Evolutionary conservation across 2,797 vertebrate species (phyloP).

Genomic region (Mus spretus): DNA sequence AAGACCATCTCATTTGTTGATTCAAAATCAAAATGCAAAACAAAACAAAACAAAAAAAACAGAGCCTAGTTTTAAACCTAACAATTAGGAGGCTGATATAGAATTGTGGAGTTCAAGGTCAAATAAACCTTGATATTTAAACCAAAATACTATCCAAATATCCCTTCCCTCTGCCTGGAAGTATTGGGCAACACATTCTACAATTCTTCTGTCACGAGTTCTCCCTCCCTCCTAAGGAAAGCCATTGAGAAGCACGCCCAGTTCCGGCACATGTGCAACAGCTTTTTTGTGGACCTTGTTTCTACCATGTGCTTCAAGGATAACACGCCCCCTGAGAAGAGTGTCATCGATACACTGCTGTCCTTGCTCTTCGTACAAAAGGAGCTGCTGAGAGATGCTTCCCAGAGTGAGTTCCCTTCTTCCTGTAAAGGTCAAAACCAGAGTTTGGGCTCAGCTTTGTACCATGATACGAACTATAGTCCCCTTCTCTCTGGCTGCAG

Average conservation of each 20-base stretch:
- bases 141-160: not conserved
- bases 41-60: not conserved
- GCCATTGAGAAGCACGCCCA: constrained; percentile 88
- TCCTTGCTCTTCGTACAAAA: constrained; percentile 92
- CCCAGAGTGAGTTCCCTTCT: constrained; percentile 80
- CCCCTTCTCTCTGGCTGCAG: constrained; percentile 77
- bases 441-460: not conserved
- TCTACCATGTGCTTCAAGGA: constrained; percentile 97
- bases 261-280: constrained; percentile 94
- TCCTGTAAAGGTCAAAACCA: rapidly evolving
- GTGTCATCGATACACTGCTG: constrained; percentile 91
- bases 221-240: constrained; percentile 85
- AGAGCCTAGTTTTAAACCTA: not conserved
- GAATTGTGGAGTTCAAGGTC: not conserved
- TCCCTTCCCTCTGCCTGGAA: not conserved
- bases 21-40: not conserved
- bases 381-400: not conserved
- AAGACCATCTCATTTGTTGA: not conserved
- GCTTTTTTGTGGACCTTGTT: constrained; percentile 96
- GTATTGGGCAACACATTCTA: not conserved
- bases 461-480: not conserved
- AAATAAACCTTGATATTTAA: not conserved
- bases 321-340: constrained; percentile 91
- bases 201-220: rapidly evolving
- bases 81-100: not conserved